Base-by-base conservation (phyloP, 1,140 invertebrate genomes). In the Heliconius congener region DNA sequence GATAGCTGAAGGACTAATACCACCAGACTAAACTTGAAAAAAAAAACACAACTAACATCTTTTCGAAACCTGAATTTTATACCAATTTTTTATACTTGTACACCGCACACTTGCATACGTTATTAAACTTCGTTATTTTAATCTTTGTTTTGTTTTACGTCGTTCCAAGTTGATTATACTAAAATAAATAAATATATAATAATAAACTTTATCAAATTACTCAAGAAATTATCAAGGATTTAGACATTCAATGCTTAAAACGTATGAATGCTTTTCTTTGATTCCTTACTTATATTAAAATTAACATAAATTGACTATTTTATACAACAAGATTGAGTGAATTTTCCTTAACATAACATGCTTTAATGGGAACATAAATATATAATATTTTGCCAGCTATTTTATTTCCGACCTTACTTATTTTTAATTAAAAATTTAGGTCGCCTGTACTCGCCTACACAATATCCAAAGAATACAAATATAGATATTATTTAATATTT, bases 1-100 rank as follows among this genome's bases (percentile, higher is more conserved):
- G 89, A 93, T 93, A 72, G 90, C 87, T 5, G 88, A 92, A 66
- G 92, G 93, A 3, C 78, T 91, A 13, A 76, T 94, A 39, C 86
- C 80, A 39, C 83, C 89, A 55, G 88, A 91, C 27, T 66, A 30
- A 66, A 66, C 23, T 66, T 18, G 13, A 27, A 66, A 60, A 60
- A 9, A 6, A 27, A 27, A 23, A 23, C 23, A 66, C 18, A 18
- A 57, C 23, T 16, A 30, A 66, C 3, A 66, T 2, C 0, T 23
- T 66, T 13, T 16, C 11, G 60, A 11, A 23, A 16, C 0, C 13
- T 66, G 3, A 30, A 30, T 30, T 30, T 30, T 6, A 66, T 66
- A 8, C 34, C 34, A 37, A 6, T 30, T 66, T 30, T 16, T 66
- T 66, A 1, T 16, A 11, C 23, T 23, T 23, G 23, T 23, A 23